A percentile compares a stretch with the other conserved stretches of the same genome.
These are phyloP conservation scores for Meliscaeva auricollis DNA, from an alignment of 2,888 invertebrate species.

Conservation along the genomic window DNA sequence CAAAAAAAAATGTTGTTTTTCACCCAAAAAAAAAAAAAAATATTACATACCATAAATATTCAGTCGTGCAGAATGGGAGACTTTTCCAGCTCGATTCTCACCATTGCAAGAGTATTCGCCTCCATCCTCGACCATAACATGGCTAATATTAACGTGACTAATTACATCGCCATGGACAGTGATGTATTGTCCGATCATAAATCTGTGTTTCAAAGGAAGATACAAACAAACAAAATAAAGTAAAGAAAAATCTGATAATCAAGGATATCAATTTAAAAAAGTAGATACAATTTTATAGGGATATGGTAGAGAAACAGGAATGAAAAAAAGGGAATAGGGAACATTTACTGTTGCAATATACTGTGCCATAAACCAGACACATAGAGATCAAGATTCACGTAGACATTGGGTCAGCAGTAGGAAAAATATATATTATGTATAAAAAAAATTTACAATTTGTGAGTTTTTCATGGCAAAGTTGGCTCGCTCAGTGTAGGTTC, in stretches of 20 bases:
- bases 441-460: too few species aligned
- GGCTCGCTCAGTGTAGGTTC: too few species aligned
- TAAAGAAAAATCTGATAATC: conserved; percentile 38
- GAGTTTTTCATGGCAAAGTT: too few species aligned
- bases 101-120: conserved; percentile 92
- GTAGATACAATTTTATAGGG: too few species aligned
- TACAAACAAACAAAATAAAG: conserved; percentile 15
- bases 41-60: conserved; percentile 90
- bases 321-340: too few species aligned
- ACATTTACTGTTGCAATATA: too few species aligned
- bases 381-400: too few species aligned
- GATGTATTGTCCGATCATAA: conserved; percentile 91
- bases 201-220: conserved; percentile 84
- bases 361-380: too few species aligned
- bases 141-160: conserved; percentile 92
- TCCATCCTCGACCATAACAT: conserved; percentile 91
- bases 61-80: conserved; percentile 89
- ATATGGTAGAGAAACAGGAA: too few species aligned
- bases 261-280: conserved; percentile 49
- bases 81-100: conserved; percentile 90
- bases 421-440: too few species aligned
- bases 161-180: conserved; percentile 92
- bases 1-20: conserved; percentile 51
- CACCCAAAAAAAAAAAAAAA: conserved; percentile 49
- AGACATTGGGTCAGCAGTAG: too few species aligned